Evolutionary conservation across 2,113 vertebrate genomes (phyloP), one percentile per base, ranked within the genome.

Genomic region (Pionites leucogaster): DNA sequence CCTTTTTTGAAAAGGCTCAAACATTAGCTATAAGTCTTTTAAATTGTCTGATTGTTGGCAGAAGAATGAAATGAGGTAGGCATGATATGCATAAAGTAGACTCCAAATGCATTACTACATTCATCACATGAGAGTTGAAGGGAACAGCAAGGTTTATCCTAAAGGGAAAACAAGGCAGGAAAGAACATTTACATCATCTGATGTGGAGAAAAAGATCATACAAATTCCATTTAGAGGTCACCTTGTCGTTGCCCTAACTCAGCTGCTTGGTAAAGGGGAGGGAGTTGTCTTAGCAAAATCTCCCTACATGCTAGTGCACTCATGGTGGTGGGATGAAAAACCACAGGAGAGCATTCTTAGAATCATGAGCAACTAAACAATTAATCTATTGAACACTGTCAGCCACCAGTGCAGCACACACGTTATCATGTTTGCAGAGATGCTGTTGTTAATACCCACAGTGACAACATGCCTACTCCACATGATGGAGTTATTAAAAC

Each of bases 11-110:
- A 94, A 95, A 75, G 44, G 47, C 13, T 92, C 80, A 77, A 89
- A 81, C 82, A 85, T 93, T 90, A 93, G 42, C 81, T 93, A 17
- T 79, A 87, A 90, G 93, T 81, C 90, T 95, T 90, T 91, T 88
- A 88, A 95, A 95, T 55, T 5, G 29, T 13, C 35, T 85, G 80
- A 78, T 71, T 91, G 90, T 91, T 92, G 83, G 75, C 7, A 13
- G 86, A 87, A 90, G 81, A 88, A 55, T 47, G 68, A 88, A 90
- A 92, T 64, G 5, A 86, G 63, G 55, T 69, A 76, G 50, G 33
- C 62, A 41, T 35, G 71, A 68, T 57, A 82, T 67, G 41, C 46
- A 82, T 65, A 85, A 91, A 81, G 77, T 9, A 47, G 47, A 22
- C 41, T 90, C 37, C 39, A 72, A 95, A 85, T n/a, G 67, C 55